Percentiles rank a stretch among this genome's conserved stretches.
phyloP scores from a whole-genome alignment of 1,140 invertebrate genomes.

The Cydia strobilella region DNA sequence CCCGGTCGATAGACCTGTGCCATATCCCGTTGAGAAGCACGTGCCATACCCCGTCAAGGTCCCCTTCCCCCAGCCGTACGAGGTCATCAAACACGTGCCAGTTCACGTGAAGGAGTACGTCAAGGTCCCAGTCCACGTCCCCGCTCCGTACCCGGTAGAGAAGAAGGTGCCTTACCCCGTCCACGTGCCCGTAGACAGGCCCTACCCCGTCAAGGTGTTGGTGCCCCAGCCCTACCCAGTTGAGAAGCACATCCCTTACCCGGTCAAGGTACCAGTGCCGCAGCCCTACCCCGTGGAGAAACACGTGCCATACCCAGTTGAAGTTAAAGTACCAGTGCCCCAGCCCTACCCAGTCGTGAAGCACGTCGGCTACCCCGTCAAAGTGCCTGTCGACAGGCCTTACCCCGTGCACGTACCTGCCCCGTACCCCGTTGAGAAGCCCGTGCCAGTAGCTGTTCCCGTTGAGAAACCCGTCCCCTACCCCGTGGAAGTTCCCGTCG shows the following conservation, averaged over 20 bases:
- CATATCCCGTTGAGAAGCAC: slow-evolving; percentile 83
- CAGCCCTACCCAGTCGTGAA: slow-evolving; percentile 82
- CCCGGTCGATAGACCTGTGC: slow-evolving; percentile 83
- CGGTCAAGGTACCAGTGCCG: slow-evolving; percentile 83
- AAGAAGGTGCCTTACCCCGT: slow-evolving; percentile 84
- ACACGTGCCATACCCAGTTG: slow-evolving; percentile 82
- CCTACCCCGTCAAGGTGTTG: slow-evolving; percentile 83
- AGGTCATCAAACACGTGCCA: slow-evolving; percentile 82
- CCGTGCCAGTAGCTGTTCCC: slow-evolving; percentile 79
- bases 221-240: slow-evolving; percentile 85
- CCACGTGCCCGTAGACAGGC: slow-evolving; percentile 84
- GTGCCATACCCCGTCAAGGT: slow-evolving; percentile 83
- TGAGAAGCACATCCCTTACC: slow-evolving; percentile 83
- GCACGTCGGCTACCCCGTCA: slow-evolving; percentile 76
- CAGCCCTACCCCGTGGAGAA: slow-evolving; percentile 85
- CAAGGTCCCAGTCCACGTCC: slow-evolving; percentile 83
- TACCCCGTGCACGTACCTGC: slow-evolving; percentile 84
- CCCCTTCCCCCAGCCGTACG: slow-evolving; percentile 84
- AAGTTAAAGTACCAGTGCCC: slow-evolving; percentile 82
- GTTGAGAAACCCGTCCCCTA: slow-evolving; percentile 82
- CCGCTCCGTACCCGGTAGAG: slow-evolving; percentile 81
- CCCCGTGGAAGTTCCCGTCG: slow-evolving; percentile 82
- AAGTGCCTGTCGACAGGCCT: slow-evolving; percentile 82
- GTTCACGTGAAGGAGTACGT: slow-evolving; percentile 83
- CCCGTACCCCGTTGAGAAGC: slow-evolving; percentile 82